These are phyloP conservation scores for Actinopyga echinites DNA, from an alignment of 53 echinoderm and acorn worm genomes.

Conservation along the genomic window DNA sequence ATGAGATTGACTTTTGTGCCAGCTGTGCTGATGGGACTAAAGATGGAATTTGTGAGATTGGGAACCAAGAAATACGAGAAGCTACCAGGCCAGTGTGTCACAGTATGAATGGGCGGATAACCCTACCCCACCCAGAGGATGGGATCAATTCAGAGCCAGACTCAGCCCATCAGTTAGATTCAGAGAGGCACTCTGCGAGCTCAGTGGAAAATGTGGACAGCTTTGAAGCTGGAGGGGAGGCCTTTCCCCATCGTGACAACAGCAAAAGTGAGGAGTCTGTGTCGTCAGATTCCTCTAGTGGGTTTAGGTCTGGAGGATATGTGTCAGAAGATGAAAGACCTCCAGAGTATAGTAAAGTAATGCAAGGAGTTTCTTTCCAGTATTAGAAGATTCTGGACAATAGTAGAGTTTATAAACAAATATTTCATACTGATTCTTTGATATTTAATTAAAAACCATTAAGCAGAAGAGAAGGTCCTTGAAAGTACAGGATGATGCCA, in stretches of 20 bases:
- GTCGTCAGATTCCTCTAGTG: slow-evolving; percentile 93
- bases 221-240: slow-evolving; percentile 39
- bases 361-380: slow-evolving; percentile 60
- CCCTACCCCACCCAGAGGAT: not conserved
- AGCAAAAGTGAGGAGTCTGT: slow-evolving; percentile 96
- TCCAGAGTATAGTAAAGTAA: slow-evolving; percentile 90
- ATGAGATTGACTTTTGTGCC: slow-evolving; percentile 47
- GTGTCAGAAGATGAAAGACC: slow-evolving; percentile 81
- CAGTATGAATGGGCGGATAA: slow-evolving; percentile 25
- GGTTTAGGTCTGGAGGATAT: slow-evolving; percentile 88
- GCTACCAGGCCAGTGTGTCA: slow-evolving; percentile 41
- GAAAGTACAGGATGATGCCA: too few relatives aligned
- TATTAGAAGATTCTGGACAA: not conserved
- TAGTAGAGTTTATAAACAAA: too few relatives aligned
- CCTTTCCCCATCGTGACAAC: slow-evolving; percentile 62
- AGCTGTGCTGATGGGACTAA: slow-evolving; percentile 16
- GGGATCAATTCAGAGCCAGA: not conserved
- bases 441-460: too few relatives aligned
- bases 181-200: slow-evolving; percentile 2
- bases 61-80: not conserved
- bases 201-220: slow-evolving; percentile 25
- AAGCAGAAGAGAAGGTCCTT: too few relatives aligned
- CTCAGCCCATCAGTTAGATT: slow-evolving; percentile 3
- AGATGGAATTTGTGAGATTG: slow-evolving; percentile 5
- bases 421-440: too few relatives aligned